Evolutionary conservation across 2,888 invertebrate genomes (phyloP), one percentile per base, ranked within the genome.

Genomic region (Sminthurinus aureus): DNA sequence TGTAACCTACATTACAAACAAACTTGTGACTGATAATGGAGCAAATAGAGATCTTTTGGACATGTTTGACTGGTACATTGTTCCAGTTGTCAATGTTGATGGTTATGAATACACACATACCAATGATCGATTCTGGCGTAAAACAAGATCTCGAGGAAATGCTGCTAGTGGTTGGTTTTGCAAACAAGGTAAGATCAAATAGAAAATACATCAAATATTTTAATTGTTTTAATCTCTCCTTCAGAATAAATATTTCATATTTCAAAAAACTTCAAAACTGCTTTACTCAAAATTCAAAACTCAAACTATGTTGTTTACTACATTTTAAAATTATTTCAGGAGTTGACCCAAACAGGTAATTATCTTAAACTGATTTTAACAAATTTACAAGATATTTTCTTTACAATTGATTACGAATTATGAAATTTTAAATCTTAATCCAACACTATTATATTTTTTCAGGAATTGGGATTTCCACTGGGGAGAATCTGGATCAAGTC

Each of bases 381-480:
- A n/a, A n/a, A n/a, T n/a, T n/a, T n/a, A n/a, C n/a, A n/a, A n/a
- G n/a, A n/a, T n/a, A n/a, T n/a, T n/a, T n/a, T n/a, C n/a, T n/a
- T n/a, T n/a, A n/a, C n/a, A n/a, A n/a, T n/a, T n/a, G n/a, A n/a
- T n/a, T n/a, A n/a, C n/a, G n/a, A n/a, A n/a, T n/a, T n/a, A n/a
- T n/a, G n/a, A n/a, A n/a, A n/a, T n/a, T n/a, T n/a, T n/a, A n/a
- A n/a, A n/a, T n/a, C n/a, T n/a, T n/a, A n/a, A n/a, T n/a, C n/a
- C n/a, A n/a, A n/a, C n/a, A n/a, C n/a, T n/a, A n/a, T n/a, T n/a
- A n/a, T n/a, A n/a, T n/a, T n/a, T n/a, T n/a, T n/a, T n/a, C n/a
- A n/a, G 97, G 85, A 97, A 97, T 90, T 97, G 95, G 90, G 95
- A 95, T 84, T 95, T 94, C 89, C 93, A 95, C 80, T 98, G 96